These are phyloP conservation scores for Apolygus lucorum DNA, from an alignment of 1,140 invertebrate species.

Conservation along the genomic window DNA sequence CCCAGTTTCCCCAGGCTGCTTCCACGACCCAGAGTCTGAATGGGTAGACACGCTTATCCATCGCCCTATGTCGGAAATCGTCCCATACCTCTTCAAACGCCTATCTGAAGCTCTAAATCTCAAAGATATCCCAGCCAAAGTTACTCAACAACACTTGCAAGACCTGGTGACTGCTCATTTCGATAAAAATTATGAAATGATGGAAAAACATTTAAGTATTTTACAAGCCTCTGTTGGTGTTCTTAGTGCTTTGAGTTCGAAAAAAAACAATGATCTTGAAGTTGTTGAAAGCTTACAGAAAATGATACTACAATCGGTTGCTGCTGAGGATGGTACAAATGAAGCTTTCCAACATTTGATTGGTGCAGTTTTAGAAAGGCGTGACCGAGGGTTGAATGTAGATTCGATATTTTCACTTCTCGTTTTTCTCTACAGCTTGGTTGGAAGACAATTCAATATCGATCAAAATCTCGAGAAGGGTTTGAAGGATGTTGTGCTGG, in stretches of 20 bases:
- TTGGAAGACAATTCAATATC: constrained; percentile 19
- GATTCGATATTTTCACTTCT: constrained; percentile 18
- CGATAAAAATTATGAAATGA: not conserved
- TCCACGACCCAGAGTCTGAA: constrained; percentile 5
- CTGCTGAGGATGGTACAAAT: constrained; percentile 22
- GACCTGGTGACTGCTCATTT: not conserved
- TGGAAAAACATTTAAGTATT: not conserved
- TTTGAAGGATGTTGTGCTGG: not conserved
- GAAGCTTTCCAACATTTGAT: constrained; percentile 24
- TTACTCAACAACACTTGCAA: not conserved
- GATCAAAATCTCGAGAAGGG: constrained; percentile 3
- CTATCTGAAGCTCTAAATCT: not conserved
- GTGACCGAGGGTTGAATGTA: not conserved
- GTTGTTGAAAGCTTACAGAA: constrained; percentile 26
- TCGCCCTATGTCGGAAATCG: not conserved
- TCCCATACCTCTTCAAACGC: not conserved
- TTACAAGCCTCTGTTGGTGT: constrained; percentile 29
- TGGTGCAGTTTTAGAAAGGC: not conserved
- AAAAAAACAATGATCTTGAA: constrained; percentile 19
- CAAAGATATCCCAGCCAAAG: not conserved
- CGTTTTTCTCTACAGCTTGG: constrained; percentile 24
- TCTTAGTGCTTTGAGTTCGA: constrained; percentile 24
- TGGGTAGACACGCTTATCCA: constrained; percentile 10
- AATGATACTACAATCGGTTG: constrained; percentile 26
- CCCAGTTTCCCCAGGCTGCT: constrained; percentile 1